Base-by-base conservation (phyloP, 1,140 invertebrate species). In the Monomorium pharaonis region DNA sequence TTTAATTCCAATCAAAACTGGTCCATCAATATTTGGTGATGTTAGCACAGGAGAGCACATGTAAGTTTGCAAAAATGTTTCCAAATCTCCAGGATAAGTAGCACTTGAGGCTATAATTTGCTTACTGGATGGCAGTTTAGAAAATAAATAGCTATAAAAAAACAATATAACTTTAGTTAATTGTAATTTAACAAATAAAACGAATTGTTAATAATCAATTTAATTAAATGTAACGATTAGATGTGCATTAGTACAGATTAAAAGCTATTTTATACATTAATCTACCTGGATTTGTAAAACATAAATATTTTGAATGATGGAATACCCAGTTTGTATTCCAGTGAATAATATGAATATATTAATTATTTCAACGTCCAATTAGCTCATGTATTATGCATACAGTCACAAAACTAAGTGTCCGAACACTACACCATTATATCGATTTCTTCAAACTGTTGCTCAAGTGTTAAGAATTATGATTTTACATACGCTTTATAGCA, bases 71-170 rank as follows among this genome's bases (percentile, higher is more conserved):
- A 99, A 94, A 90, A 98, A 97, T 30, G 95, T 93, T 87, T 98
- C 97, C 70, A 99, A 94, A 90, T 96, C 96, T 87, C 97, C 96
- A 18, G 98, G 96, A 95, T 98, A 99, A n/a, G 99, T 99, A 30
- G 99, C 99, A 95, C 98, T 99, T 30, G 98, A 96, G 49, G 98
- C 97, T 87, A 99, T 97, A 18, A 98, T 97, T 96, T 99, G 99
- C 92, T 98, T 98, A 84, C 96, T 97, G 10, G 95, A 89, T 24
- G 97, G 98, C 77, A 99, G 92, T 70, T 94, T 93, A 56, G 96
- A 96, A 94, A 97, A 98, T 63, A 99, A 98, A 91, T 96, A 97
- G 93, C 96, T 97, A 91, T 86, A 96, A 93, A 88, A 92, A 62
- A 88, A 49, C 30, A 33, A 58, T 42, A 37, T 12, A 60, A 33